Base-by-base conservation (phyloP, 92 coral and sea anemone species). In the Muricea muricata region DNA sequence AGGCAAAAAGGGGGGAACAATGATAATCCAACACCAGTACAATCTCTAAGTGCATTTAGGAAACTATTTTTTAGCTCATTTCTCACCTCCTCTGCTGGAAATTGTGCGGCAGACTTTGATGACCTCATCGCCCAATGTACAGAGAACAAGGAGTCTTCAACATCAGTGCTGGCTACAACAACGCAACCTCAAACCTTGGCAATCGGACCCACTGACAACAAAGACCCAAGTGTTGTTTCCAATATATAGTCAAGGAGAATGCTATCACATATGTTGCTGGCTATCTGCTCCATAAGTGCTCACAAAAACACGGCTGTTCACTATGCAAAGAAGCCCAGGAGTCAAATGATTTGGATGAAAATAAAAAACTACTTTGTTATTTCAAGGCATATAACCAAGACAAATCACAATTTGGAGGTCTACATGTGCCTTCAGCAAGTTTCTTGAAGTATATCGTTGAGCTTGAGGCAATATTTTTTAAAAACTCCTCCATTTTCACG, bases 101-200 rank as follows among this genome's bases (percentile, higher is more conserved):
- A 79, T 63, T 79, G 84, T 66, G 73, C 70, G 6, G 84, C 41
- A 13, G 75, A 52, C 33, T 39, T 56, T 20, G 83, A 77, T 31
- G 56, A 48, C 67, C 67, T 77, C 46, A n/a, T 77, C 32, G 65
- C 67, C 7, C 41, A 56, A 20, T 77, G 20, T 77, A 31, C 20
- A 29, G 24, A 68, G 1, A 29, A 46, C 29, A n/a, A 46, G 18
- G 0, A 33, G 20, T 5, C 4, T 4, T 37, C 20, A 10, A 20
- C 4, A 8, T 15, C 46, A 29, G 39, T 68, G 21, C 9, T 68
- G 29, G 33, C 75, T 14, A 30, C 47, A 35, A 12, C 75, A 29
- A 4, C 75, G 17, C 41, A 68, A 35, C 42, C 75, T 33, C 26
- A 35, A 40, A 68, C 46, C 17, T 40, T 68, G 18, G 75, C 41